phyloP scores from a whole-genome alignment of 53 echinoderm and acorn worm species.

The Hippasteria phrygiana region DNA sequence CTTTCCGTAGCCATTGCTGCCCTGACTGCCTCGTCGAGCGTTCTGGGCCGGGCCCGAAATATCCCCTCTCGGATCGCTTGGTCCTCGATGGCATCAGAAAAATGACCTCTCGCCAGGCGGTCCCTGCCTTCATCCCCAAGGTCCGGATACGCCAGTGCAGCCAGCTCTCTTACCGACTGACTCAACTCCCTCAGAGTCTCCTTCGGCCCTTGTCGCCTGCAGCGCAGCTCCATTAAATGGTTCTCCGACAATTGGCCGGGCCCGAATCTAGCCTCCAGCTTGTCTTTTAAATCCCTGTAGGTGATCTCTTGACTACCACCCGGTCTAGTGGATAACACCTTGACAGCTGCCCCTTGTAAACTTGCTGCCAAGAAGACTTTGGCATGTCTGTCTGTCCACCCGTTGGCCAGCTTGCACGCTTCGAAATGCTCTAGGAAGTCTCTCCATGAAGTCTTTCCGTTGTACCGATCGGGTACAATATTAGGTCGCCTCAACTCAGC shows the following conservation, averaged over 20 bases:
- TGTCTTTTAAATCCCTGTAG: neutral
- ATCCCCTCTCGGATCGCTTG: conserved; percentile 44
- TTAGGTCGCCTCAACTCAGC: neutral
- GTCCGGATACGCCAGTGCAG: conserved; percentile 43
- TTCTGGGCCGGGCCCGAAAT: conserved; percentile 42
- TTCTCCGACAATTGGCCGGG: conserved; percentile 43
- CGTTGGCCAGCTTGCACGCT: conserved; percentile 13
- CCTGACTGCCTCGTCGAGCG: conserved; percentile 50
- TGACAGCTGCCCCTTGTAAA: conserved; percentile 13
- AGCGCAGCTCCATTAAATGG: conserved; percentile 25
- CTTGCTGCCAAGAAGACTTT: conserved; percentile 31
- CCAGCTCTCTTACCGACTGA: conserved; percentile 14
- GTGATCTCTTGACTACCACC: neutral
- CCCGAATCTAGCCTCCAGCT: conserved; percentile 13
- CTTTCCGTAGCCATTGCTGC: conserved; percentile 67
- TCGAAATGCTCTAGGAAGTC: conserved; percentile 24
- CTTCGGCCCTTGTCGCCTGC: neutral
- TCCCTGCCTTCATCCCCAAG: conserved; percentile 17
- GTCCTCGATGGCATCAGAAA: conserved; percentile 60
- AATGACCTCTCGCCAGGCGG: conserved; percentile 62
- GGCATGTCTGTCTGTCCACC: neutral
- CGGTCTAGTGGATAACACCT: neutral
- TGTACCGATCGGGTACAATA: conserved; percentile 6
- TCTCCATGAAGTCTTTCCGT: neutral
- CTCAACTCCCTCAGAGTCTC: conserved; percentile 27